Base-by-base conservation (phyloP, 2,888 invertebrate species). In the Nymphalis urticae region DNA sequence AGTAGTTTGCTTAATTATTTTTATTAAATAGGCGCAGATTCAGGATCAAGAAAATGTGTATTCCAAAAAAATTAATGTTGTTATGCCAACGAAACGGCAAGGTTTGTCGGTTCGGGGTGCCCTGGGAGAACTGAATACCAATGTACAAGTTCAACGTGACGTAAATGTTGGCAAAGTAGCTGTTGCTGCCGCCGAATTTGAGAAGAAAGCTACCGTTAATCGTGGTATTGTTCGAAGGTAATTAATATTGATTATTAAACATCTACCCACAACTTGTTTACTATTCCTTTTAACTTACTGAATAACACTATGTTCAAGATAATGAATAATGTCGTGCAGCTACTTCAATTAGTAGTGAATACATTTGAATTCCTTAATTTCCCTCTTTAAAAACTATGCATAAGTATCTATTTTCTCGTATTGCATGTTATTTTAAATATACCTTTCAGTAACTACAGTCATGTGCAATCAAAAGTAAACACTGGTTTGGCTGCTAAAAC, bases 391-490 rank as follows among this genome's bases (percentile, higher is more conserved):
- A 21, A 51, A 10, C 7, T 10, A 51, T 7, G 51, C 9, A 13
- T 19, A 21, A 21, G 19, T 10, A 10, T 51, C 9, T 24, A 27
- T 7, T 21, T 24, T 32, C 47, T 21, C 50, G 47, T 53, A 50
- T 63, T 54, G 42, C 5, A 2, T 58, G 9, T 56, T 7, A 42
- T 42, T 58, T 36, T 19, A n/a, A 13, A 13, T 42, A 13, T 42
- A 42, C 42, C 8, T 32, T 54, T 8, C 27, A 56, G 54, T 70
- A 90, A 84, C 75, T 93, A 93, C 72, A 88, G 83, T 64, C 91
- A 93, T 88, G 90, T 93, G 6, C 89, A 87, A 71, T 90, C 93
- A 0, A 92, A 91, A 77, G 80, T 93, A 54, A 89, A 93, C 72
- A 90, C 93, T 1, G 90, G 93, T 2, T 80, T 88, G 36, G 75